Evolutionary conservation across 2,797 vertebrate species (phyloP), one percentile per base, ranked within the genome.

Genomic region (Argya squamiceps): DNA sequence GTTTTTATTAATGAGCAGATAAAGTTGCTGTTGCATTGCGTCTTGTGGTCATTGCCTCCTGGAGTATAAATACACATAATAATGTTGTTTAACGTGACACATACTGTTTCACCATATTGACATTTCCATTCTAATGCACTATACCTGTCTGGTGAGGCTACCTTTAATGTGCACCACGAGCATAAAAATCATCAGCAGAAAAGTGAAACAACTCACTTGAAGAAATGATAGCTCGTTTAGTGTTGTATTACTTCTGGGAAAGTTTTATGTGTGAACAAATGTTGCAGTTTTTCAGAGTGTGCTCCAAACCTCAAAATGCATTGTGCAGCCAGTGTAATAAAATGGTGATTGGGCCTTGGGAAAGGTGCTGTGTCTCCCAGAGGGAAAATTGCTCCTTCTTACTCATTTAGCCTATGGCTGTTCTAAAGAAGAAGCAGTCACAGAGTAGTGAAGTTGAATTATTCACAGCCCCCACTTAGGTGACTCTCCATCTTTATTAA

Each of bases 111-210:
- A 88, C 34, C 47, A 47, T 92, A 88, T 83, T 91, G 68, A 86
- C 36, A 73, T 94, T 96, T 96, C 85, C 69, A 85, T 96, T 95
- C 94, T 94, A 92, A 87, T 94, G 77, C 19, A 14, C 22, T 96
- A 8, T 91, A 76, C 67, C 69, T 96, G 60, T 89, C 69, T 81
- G 69, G 18, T 60, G 62, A 96, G 50, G 47, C 71, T 88, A 52
- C 77, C 56, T 77, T 88, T 81, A 95, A 74, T 86, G 43, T 27
- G 32, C 30, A 68, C 44, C 68, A 64, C 0, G 2, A 96, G 83
- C 71, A 83, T 92, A 84, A 91, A 95, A 95, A 92, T 95, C 75
- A 80, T 50, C 77, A 67, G 82, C 59, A 69, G 67, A 71, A 82
- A 86, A 93, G 75, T 65, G 84, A 86, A 96, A 79, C 44, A 79